These are phyloP conservation scores for Natator depressus DNA, from an alignment of 2,113 vertebrate species.

Conservation along the genomic window DNA sequence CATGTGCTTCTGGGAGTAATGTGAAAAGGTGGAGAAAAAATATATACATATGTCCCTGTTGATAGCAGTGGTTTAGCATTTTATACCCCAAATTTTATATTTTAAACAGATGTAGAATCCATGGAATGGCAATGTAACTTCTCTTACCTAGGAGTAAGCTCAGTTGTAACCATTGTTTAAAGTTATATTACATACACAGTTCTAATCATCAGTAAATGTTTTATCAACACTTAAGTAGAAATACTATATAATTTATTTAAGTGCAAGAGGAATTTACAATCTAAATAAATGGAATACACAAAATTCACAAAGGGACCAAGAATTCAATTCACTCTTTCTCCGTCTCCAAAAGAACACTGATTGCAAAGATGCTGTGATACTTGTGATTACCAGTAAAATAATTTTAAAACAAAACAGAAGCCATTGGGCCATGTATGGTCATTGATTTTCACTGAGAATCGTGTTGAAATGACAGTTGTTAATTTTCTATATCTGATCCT, in stretches of 20 bases:
- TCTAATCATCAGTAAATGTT: not conserved
- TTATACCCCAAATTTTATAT: not conserved
- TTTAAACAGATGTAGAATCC: not conserved
- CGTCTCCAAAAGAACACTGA: not conserved
- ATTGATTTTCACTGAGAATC: not conserved
- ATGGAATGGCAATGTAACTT: not conserved
- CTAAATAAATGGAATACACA: not conserved
- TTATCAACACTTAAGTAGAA: not conserved
- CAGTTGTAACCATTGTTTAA: not conserved
- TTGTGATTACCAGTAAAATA: not conserved
- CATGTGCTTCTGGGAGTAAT: not conserved
- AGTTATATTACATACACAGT: not conserved
- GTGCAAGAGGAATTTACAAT: not conserved
- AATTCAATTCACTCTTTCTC: not conserved
- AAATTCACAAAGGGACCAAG: not conserved
- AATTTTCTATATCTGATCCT: not conserved
- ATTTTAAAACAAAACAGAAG: not conserved
- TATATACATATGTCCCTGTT: not conserved
- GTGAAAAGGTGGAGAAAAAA: not conserved
- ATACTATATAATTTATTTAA: not conserved
- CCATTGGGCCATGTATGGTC: not conserved
- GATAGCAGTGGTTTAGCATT: not conserved
- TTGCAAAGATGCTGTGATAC: not conserved
- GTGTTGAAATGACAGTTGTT: accelerated
- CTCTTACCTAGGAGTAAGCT: not conserved